Base-by-base conservation (phyloP, 92 coral and sea anemone species). In the Galaxea fascicularis region DNA sequence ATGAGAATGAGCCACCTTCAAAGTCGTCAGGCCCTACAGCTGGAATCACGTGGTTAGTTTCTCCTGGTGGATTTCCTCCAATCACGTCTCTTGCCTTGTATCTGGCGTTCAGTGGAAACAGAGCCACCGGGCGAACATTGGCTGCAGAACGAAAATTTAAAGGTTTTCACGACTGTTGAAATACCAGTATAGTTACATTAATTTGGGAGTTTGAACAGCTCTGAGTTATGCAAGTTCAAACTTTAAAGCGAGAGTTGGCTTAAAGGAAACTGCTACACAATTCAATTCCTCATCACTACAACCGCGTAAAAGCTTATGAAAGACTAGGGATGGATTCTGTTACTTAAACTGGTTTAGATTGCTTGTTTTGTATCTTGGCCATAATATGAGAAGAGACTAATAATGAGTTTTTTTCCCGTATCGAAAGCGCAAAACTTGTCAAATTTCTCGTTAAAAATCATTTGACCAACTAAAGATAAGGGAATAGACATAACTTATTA, bases 51-150 rank as follows among this genome's bases (percentile, higher is more conserved):
- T 45, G 46, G 53, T 54, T 88, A 0, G 62, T 54, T 45, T 49
- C 65, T 5, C 94, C 94, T 4, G 60, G 47, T 14, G 89, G 81
- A 24, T 80, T 86, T 71, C 88, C 84, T 27, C 89, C 91, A 49
- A 90, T 71, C 60, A 85, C 94, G 67, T 82, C 87, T 44, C 86
- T 83, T 51, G 89, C 90, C 64, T 35, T 44, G 68, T 81, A 90
- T 24, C 80, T 65, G 15, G 47, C 62, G 47, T 83, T 90, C 46
- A 90, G 45, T 25, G 94, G 94, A 79, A 80, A 90, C 28, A 82
- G 47, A 53, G 94, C 94, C 51, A 90, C 73, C 21, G 89, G 91
- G 22, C 73, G 30, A 28, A 74, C 30, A 71, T 73, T 65, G 56
- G 54, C 87, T 83, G 25, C 21, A 13, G 21, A 15, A 10, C 62